Evolutionary conservation across 2,113 vertebrate species (phyloP).

Genomic region (Panthera uncia): DNA sequence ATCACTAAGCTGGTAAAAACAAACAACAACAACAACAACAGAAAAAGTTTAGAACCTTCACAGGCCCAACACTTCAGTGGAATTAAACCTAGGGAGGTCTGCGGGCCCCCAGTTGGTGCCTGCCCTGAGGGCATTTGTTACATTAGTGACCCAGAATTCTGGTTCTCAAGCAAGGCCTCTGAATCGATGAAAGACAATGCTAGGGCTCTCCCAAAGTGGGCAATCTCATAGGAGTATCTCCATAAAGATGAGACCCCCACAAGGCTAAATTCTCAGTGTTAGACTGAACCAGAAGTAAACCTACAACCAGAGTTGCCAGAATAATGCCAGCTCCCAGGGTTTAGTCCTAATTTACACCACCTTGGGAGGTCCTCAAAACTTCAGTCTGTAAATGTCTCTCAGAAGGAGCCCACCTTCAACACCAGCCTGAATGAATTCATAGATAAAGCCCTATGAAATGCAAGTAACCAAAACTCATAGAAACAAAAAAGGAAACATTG

Average conservation of each 20-base stretch:
- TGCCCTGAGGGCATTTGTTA: neutral
- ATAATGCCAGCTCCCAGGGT: neutral
- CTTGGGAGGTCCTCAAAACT: neutral
- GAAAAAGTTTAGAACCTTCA: neutral
- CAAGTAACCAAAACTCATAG: neutral
- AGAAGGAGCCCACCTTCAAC: neutral
- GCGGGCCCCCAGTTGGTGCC: neutral
- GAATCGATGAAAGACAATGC: neutral
- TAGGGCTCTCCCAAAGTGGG: neutral
- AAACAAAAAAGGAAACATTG: neutral
- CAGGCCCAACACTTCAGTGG: neutral
- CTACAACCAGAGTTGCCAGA: neutral
- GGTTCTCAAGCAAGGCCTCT: neutral
- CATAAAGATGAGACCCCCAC: neutral
- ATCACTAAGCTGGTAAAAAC: neutral
- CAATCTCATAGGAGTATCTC: neutral
- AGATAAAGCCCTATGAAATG: neutral
- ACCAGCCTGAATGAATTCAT: neutral
- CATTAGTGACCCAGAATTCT: neutral
- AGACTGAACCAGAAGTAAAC: neutral
- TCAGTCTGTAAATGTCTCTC: neutral
- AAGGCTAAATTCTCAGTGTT: too few relatives aligned
- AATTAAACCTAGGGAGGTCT: neutral
- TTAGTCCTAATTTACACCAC: neutral
- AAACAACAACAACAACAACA: neutral